Evolutionary conservation across 2,113 vertebrate genomes (phyloP), one percentile per base, ranked within the genome.

Genomic region (Spea multiplicata): DNA sequence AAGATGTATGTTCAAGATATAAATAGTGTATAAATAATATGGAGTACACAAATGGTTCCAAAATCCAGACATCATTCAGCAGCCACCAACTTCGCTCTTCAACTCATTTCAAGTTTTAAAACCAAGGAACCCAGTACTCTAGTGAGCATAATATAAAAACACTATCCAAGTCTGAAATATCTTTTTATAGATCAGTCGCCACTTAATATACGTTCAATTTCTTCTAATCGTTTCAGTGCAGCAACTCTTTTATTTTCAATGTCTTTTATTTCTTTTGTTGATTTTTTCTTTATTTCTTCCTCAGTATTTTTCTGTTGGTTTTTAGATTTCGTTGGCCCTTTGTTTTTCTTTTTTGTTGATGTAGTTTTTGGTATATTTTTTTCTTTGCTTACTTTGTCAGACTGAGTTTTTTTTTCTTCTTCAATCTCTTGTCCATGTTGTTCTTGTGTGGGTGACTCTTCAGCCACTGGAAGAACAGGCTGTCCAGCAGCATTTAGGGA

Each of bases 121-220:
- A 14, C 71, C 66, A 71, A 48, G 66, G 71, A 59, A 45, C 45
- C 6, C 64, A 61, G 55, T 9, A 52, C 64, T 17, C 52, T 74
- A 16, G 16, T 61, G 52, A 48, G 17, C 4, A 80, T 50, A 44
- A 67, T 49, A 77, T 16, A 68, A 30, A 49, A 44, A 67, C 71
- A 66, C 62, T 12, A 64, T 61, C 49, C 44, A 68, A 67, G 49
- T 80, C 30, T 61, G 50, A 74, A 55, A 67, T 71, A 53, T 61
- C n/a, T 74, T 73, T 12, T n/a, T 30, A 48, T 76, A 81, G 72
- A 72, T 88, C 94, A 97, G 90, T 98, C 96, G 10, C 94, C 94
- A 88, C 96, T 98, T 87, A 99, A 91, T 89, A 99, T 97, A 84
- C 95, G 95, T 84, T 99, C 97, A 84, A 99, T 99, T 89, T 99